Percentiles rank a stretch among this genome's conserved stretches.
phyloP scores from a whole-genome alignment of 2,888 invertebrate species.

The Hirtodrosophila histrioides region DNA sequence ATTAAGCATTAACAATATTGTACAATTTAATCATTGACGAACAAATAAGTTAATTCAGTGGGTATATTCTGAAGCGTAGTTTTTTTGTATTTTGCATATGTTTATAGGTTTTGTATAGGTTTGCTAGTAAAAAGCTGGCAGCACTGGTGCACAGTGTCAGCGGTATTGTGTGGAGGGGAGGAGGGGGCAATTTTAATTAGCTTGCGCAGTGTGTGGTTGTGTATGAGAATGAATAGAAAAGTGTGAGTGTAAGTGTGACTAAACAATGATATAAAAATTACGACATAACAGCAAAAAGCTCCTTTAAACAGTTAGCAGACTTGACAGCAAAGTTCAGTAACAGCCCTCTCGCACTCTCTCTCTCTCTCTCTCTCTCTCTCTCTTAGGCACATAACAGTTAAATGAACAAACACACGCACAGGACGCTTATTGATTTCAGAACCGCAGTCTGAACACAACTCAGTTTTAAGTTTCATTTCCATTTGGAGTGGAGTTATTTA shows the following conservation, averaged over 20 bases:
- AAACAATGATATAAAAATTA: slow-evolving; percentile 59
- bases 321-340: slow-evolving; percentile 35
- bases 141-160: neutral
- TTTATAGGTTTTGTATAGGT: no score
- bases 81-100: no score
- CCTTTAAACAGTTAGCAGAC: slow-evolving; percentile 29
- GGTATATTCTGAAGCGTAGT: no score
- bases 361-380: neutral
- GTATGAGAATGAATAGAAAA: slow-evolving; percentile 1
- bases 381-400: slow-evolving; percentile 4
- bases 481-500: slow-evolving; percentile 42
- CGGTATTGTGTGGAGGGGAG: neutral
- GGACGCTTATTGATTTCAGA: slow-evolving; percentile 56
- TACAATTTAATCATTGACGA: no score
- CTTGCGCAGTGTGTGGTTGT: slow-evolving; percentile 25
- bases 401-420: slow-evolving; percentile 4
- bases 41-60: no score
- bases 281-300: slow-evolving; percentile 36
- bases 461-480: slow-evolving; percentile 48
- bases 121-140: no score
- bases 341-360: slow-evolving; percentile 45
- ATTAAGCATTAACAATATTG: no score
- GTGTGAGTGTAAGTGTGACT: slow-evolving; percentile 28
- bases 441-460: slow-evolving; percentile 27
- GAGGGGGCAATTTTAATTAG: slow-evolving; percentile 63